phyloP scores from a whole-genome alignment of 2,888 invertebrate genomes.

The Thera obeliscata region DNA sequence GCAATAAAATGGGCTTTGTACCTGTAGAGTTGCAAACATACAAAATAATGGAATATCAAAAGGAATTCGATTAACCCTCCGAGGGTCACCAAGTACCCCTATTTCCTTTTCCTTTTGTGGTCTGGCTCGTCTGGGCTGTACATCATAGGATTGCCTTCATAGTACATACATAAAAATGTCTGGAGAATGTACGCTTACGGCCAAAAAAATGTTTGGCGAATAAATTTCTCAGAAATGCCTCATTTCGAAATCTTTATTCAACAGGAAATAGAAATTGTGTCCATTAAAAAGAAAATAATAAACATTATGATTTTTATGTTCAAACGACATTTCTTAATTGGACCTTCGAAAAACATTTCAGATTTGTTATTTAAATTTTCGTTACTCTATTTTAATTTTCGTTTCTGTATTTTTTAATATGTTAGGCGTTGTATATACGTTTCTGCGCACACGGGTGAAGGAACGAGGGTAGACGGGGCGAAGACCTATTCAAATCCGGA shows the following conservation, averaged over 20 bases:
- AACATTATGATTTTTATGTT: slow-evolving; percentile 19
- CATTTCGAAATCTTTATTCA: slow-evolving; percentile 24
- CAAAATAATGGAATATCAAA: slow-evolving; percentile 45
- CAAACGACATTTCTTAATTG: background rate
- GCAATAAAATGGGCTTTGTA: slow-evolving; percentile 17
- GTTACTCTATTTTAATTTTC: background rate
- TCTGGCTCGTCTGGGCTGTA: slow-evolving; percentile 41
- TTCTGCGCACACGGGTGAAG: slow-evolving; percentile 15
- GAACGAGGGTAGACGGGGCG: slow-evolving; percentile 34
- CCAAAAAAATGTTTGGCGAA: slow-evolving; percentile 30
- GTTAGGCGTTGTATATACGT: slow-evolving; percentile 18
- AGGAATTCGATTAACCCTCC: slow-evolving; percentile 52
- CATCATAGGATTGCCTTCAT: slow-evolving; percentile 47
- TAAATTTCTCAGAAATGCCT: slow-evolving; percentile 25
- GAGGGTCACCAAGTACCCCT: slow-evolving; percentile 43
- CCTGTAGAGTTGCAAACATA: slow-evolving; percentile 38
- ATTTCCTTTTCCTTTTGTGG: slow-evolving; percentile 47
- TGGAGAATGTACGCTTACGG: slow-evolving; percentile 35
- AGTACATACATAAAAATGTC: slow-evolving; percentile 49
- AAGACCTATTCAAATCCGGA: slow-evolving; percentile 61
- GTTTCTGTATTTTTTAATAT: background rate
- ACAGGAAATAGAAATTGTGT: slow-evolving; percentile 15
- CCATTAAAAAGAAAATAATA: slow-evolving; percentile 13
- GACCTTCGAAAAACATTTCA: background rate
- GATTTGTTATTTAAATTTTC: background rate